These are phyloP conservation scores for Bradypodion ventrale DNA, from an alignment of 2,797 vertebrate genomes.

Conservation along the genomic window DNA sequence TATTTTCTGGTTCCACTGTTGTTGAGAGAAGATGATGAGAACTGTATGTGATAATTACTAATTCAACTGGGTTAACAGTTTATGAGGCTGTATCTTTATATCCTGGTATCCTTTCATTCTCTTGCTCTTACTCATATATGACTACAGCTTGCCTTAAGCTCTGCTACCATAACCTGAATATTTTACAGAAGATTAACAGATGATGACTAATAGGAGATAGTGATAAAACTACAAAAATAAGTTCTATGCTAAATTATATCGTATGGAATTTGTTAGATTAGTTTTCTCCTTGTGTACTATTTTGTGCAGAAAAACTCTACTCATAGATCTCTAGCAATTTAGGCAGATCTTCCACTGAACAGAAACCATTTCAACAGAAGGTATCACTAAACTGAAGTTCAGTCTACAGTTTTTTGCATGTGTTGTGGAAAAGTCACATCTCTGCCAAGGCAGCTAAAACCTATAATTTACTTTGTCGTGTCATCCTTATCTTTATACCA, in stretches of 20 bases:
- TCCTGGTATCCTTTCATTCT: constrained; percentile 43
- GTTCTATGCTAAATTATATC: background rate
- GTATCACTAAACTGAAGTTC: background rate
- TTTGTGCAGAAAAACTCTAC: constrained; percentile 6
- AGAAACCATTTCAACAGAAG: background rate
- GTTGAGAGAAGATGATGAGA: background rate
- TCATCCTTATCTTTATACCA: background rate
- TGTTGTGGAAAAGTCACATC: background rate
- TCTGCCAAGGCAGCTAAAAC: background rate
- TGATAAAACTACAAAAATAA: constrained; percentile 23
- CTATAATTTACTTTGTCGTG: background rate
- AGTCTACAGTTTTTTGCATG: background rate
- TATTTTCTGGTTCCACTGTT: constrained; percentile 9
- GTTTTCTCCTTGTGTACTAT: background rate
- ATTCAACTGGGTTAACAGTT: constrained; percentile 37
- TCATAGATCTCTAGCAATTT: background rate
- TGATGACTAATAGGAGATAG: background rate
- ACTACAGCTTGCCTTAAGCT: constrained; percentile 18
- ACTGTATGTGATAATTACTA: background rate
- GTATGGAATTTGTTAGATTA: background rate
- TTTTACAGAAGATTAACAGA: constrained; percentile 6
- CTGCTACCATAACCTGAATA: background rate
- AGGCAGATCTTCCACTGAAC: background rate
- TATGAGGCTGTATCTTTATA: constrained; percentile 14
- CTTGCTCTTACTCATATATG: constrained; percentile 13